These are phyloP conservation scores for Furcula furcula DNA, from an alignment of 2,888 invertebrate genomes.

Conservation along the genomic window DNA sequence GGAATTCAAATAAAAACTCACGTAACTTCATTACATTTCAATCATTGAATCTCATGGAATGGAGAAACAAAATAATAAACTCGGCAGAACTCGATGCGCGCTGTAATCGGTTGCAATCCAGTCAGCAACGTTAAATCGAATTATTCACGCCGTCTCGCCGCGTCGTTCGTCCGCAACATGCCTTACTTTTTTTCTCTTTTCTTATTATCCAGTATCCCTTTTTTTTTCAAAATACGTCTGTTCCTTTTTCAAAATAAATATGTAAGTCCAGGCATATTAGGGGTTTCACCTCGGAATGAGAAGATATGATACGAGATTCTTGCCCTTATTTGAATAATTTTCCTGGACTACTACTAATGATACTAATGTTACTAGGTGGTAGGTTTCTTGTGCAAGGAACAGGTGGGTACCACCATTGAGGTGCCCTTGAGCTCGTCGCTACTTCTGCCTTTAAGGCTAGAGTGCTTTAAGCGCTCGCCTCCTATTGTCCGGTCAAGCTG, in stretches of 20 bases:
- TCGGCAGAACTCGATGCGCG: constrained; percentile 36
- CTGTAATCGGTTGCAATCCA: constrained; percentile 54
- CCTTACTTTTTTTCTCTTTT: constrained; percentile 11
- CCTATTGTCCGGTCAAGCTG: too few relatives aligned
- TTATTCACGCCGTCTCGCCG: constrained; percentile 35
- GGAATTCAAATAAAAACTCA: constrained; percentile 17
- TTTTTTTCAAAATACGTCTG: constrained; percentile 6
- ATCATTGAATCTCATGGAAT: constrained; percentile 33
- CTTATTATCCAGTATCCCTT: constrained; percentile 7
- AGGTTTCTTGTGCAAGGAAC: too few relatives aligned
- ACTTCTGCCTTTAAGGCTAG: too few relatives aligned
- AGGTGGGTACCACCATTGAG: too few relatives aligned
- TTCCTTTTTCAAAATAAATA: background rate
- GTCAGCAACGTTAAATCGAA: constrained; percentile 48
- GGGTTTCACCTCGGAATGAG: too few relatives aligned
- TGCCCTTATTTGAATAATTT: too few relatives aligned
- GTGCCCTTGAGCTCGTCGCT: too few relatives aligned
- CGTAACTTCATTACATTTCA: constrained; percentile 37
- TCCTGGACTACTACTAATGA: too few relatives aligned
- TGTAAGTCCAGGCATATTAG: too few relatives aligned
- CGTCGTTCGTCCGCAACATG: constrained; percentile 27
- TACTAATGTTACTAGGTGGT: too few relatives aligned
- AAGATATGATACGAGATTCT: too few relatives aligned
- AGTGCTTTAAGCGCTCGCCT: too few relatives aligned
- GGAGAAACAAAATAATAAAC: constrained; percentile 42